Evolutionary conservation across 2,113 vertebrate genomes (phyloP).

Genomic region (Dermatemys mawii): DNA sequence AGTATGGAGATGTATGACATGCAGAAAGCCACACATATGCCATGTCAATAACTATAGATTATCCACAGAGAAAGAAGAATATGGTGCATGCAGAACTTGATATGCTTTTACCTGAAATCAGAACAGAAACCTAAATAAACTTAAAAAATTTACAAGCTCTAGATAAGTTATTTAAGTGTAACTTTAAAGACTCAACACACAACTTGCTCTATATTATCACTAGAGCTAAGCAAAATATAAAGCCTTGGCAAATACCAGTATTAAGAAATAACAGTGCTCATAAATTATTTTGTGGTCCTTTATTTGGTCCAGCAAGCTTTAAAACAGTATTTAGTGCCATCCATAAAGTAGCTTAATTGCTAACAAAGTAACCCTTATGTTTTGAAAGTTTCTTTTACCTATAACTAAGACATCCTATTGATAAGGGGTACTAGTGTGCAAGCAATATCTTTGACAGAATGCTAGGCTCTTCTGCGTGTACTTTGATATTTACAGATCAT

Average conservation of each 20-base stretch:
- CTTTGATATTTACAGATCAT: too few species aligned
- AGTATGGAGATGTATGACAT: too few species aligned
- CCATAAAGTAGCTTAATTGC: neutral
- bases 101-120: neutral
- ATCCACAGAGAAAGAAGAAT: neutral
- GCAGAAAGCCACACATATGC: neutral
- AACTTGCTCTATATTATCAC: neutral
- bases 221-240: neutral
- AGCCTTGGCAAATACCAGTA: neutral
- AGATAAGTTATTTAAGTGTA: neutral
- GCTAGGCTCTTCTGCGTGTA: neutral
- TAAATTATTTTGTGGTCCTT: neutral
- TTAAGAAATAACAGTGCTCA: neutral
- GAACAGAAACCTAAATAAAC: neutral
- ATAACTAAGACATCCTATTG: neutral
- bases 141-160: neutral
- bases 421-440: neutral
- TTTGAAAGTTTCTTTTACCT: neutral
- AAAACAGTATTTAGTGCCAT: neutral
- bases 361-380: neutral
- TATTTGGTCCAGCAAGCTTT: neutral
- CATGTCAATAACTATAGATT: neutral
- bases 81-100: neutral
- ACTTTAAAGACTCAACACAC: neutral
- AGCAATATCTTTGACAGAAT: rapidly evolving